Percentiles rank a stretch among this genome's conserved stretches.
Evolutionary conservation across 2,888 invertebrate genomes (phyloP).

Genomic region (Geotrupes spiniger): DNA sequence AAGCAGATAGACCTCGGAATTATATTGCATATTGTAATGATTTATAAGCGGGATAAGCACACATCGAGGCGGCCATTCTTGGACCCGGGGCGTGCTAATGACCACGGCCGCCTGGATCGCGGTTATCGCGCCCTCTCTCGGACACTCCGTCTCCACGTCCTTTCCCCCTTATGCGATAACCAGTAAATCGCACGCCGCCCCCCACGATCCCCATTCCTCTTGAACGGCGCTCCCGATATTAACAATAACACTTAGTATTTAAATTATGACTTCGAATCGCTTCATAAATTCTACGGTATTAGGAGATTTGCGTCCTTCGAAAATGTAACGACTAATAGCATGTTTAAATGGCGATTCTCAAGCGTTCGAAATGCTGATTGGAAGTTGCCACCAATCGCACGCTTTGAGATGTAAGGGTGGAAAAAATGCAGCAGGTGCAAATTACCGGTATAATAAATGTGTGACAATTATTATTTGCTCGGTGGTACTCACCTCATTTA

Average conservation of each 20-base stretch:
- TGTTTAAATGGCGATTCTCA: neutral
- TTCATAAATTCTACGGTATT: slow-evolving; percentile 51
- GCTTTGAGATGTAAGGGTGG: no score
- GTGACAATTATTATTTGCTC: no score
- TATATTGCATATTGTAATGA: slow-evolving; percentile 55
- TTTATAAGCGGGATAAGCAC: slow-evolving; percentile 53
- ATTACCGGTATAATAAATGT: no score
- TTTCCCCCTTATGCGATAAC: slow-evolving; percentile 13
- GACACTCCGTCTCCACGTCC: slow-evolving; percentile 26
- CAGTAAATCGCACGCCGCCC: slow-evolving; percentile 12
- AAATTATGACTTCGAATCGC: slow-evolving; percentile 53
- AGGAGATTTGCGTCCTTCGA: slow-evolving; percentile 40
- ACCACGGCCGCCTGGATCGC: slow-evolving; percentile 51
- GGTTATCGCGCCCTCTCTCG: slow-evolving; percentile 39
- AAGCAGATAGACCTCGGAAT: slow-evolving; percentile 52
- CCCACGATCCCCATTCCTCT: slow-evolving; percentile 35
- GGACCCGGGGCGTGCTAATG: slow-evolving; percentile 53
- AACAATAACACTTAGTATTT: slow-evolving; percentile 54
- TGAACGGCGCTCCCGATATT: slow-evolving; percentile 46
- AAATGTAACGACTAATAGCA: slow-evolving; percentile 6
- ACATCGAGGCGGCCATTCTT: slow-evolving; percentile 50
- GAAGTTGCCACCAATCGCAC: no score
- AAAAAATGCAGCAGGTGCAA: no score
- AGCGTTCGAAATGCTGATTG: no score
- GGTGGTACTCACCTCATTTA: no score